Evolutionary conservation across 2,113 vertebrate species (phyloP), one percentile per base, ranked within the genome.

Genomic region (Oryctolagus cuniculus): DNA sequence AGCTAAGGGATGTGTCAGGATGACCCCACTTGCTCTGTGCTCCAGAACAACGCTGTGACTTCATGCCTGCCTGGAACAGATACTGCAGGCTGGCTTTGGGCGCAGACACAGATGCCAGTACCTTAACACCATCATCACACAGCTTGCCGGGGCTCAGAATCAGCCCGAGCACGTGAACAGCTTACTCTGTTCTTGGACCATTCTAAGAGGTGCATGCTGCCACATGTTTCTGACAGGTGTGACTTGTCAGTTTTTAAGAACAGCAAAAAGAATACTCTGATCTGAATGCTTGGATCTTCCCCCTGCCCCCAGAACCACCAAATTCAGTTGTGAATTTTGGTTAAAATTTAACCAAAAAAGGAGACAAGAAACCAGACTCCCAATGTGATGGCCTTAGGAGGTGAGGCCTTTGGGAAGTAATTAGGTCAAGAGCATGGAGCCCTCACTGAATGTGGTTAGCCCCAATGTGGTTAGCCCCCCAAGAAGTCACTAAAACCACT

Each of bases 11-110:
- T 0, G 38, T 15, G 15, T 25, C 25, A 10, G 27, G 61, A 15
- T 0, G 55, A 12, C 22, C 3, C 83, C 22, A 25, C 49, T 10
- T 11, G 4, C 10, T 36, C 25, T 2, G 0, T 3, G 29, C 9
- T 9, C 27, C 36, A 9, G 61, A 12, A 66, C 25, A 17, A 0
- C 2, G 24, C 49, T 11, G 8, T 1, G 29, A 53, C 24, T 63
- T 11, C 0, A 29, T 19, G 44, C 15, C 85, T 67, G 44, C 44
- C 53, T 17, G 25, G 55, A 83, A 53, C 77, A 61, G 4, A 49
- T 55, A 2, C 16, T 1, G 3, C 61, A 61, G 19, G 12, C 22
- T 19, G 7, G 58, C 31, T 70, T 1, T 15, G 36, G 21, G 73
- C 19, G 49, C 53, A 74, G 53, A 31, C 3, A 24, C 0, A 1